These are phyloP conservation scores for Pterocles orientalis DNA, from an alignment of 2,113 vertebrate genomes.

Conservation along the genomic window DNA sequence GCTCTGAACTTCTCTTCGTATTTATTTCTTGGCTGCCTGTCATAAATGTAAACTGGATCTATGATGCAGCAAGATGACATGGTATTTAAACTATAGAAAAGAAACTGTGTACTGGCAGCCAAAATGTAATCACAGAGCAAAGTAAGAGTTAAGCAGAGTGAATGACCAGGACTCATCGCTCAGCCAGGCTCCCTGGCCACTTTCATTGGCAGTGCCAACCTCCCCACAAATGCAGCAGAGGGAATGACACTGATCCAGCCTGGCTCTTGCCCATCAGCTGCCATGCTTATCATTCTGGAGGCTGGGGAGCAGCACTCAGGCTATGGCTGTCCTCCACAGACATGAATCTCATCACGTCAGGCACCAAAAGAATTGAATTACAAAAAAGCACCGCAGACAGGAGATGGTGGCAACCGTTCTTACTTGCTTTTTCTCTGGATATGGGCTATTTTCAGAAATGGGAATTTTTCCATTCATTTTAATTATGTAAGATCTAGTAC, in stretches of 20 bases:
- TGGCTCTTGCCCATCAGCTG: background rate
- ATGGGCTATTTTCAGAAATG: background rate
- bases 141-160: background rate
- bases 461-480: background rate
- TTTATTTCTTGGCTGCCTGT: background rate
- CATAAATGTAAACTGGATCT: background rate
- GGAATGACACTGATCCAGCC: background rate
- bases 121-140: background rate
- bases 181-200: background rate
- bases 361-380: background rate
- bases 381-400: background rate
- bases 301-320: background rate
- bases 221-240: accelerated
- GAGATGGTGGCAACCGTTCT: background rate
- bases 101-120: background rate
- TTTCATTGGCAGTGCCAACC: background rate
- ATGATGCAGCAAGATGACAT: background rate
- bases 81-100: background rate
- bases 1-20: background rate
- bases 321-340: background rate
- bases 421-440: background rate
- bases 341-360: background rate
- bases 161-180: background rate
- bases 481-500: background rate
- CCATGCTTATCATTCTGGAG: background rate